These are phyloP conservation scores for Dilophus febrilis DNA, from an alignment of 2,888 invertebrate species.

Conservation along the genomic window DNA sequence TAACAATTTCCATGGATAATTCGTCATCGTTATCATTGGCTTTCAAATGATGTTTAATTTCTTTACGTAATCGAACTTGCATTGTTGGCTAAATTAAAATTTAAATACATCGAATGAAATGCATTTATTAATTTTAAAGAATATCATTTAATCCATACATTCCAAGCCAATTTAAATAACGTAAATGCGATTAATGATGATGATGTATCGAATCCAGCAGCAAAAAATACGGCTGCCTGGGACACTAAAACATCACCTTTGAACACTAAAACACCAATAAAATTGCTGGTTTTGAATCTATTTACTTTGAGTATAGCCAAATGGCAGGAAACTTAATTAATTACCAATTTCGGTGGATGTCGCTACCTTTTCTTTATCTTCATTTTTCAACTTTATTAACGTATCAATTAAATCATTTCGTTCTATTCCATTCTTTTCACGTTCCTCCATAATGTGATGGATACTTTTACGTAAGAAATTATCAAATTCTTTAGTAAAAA, in stretches of 20 bases:
- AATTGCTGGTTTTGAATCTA: too few relatives aligned
- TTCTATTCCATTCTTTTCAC: slow-evolving; percentile 24
- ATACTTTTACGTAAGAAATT: slow-evolving; percentile 28
- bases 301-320: background rate
- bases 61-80: slow-evolving; percentile 28
- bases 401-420: slow-evolving; percentile 32
- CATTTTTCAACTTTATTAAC: slow-evolving; percentile 27
- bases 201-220: slow-evolving; percentile 27
- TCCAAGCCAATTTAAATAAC: slow-evolving; percentile 27
- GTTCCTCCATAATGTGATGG: slow-evolving; percentile 26
- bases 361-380: background rate
- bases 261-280: slow-evolving; percentile 9
- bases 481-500: background rate
- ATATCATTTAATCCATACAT: too few relatives aligned
- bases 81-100: slow-evolving; percentile 18
- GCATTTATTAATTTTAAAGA: too few relatives aligned
- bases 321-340: too few relatives aligned
- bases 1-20: slow-evolving; percentile 26
- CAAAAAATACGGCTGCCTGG: slow-evolving; percentile 24
- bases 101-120: too few relatives aligned
- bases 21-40: slow-evolving; percentile 20
- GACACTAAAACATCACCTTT: slow-evolving; percentile 21
- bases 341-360: too few relatives aligned
- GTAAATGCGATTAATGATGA: slow-evolving; percentile 31
- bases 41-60: slow-evolving; percentile 26